These are phyloP conservation scores for Steinernema hermaphroditum DNA, from an alignment of 2,888 invertebrate genomes.

Conservation along the genomic window DNA sequence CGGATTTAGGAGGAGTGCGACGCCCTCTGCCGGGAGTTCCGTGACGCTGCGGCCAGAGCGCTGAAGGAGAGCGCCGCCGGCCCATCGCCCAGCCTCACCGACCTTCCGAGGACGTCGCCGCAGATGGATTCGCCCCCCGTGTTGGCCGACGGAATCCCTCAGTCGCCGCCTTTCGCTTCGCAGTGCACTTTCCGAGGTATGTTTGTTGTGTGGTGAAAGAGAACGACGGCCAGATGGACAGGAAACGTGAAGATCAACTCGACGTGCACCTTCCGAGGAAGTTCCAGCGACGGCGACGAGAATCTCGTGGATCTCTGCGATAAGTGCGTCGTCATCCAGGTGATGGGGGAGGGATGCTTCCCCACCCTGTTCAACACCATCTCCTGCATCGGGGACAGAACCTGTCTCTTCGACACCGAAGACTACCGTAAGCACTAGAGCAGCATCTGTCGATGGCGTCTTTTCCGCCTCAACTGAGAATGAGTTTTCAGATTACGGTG, in stretches of 20 bases:
- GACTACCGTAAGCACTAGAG: background rate
- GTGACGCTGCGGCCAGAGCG: conserved; percentile 5
- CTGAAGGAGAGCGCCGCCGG: background rate
- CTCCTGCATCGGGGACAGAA: conserved; percentile 16
- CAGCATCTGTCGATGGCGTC: no score
- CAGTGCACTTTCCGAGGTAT: background rate
- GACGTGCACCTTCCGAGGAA: background rate
- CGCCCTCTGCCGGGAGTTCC: conserved; percentile 22
- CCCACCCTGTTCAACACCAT: conserved; percentile 24
- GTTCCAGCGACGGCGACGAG: background rate
- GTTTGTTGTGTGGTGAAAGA: no score
- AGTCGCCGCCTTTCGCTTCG: background rate
- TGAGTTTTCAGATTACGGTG: conserved; percentile 7
- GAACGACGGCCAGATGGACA: background rate
- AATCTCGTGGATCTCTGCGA: conserved; percentile 5
- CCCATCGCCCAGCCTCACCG: background rate
- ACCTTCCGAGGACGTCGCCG: conserved; percentile 6
- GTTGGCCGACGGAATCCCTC: background rate
- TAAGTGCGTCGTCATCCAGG: conserved; percentile 6
- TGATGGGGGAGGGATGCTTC: conserved; percentile 12
- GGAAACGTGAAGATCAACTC: conserved; percentile 28
- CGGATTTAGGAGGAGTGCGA: conserved; percentile 7
- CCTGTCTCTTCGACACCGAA: background rate
- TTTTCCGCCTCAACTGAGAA: no score
- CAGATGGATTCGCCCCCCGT: conserved; percentile 19